Base-by-base conservation (phyloP, 2,113 vertebrate species). In the Chaetura pelagica region DNA sequence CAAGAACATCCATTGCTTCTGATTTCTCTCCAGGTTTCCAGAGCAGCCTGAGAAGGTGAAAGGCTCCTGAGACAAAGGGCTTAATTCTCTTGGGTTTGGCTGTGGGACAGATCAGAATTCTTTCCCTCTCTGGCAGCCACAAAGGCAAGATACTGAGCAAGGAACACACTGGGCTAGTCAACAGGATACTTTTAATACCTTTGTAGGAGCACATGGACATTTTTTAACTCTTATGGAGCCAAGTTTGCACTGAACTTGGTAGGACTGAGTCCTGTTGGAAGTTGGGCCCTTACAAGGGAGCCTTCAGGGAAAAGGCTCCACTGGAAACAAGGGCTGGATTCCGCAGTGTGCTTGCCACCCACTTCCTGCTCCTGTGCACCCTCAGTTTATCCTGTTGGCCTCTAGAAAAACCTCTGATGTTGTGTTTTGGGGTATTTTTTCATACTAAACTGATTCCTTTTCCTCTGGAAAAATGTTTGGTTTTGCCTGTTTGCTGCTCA, bases 41-140 rank as follows among this genome's bases (percentile, higher is more conserved):
- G 87, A 93, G 91, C 75, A 69, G 76, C 82, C 72, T 67, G 84
- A 77, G 64, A 95, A 97, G 94, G 89, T 95, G 75, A 96, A 96
- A 96, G 51, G 74, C 55, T 91, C 48, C 42, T n/a, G 55, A 95
- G 71, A 98, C 95, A 97, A 98, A 96, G 89, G 58, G 44, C 90
- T 93, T 66, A 48, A 27, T 96, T 97, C 48, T 90, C 87, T 9
- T 7, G 42, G 78, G 30, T 91, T 97, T 97, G 96, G 94, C 80
- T 0, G 1, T 14, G 93, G 80, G 76, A 91, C 92, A 95, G 88
- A 93, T 92, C 74, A 80, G 66, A 86, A 97, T 97, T 96, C 90
- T 93, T 97, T 97, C 84, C 84, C 82, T 95, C 61, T 85, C 91
- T 82, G 81, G 96, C 95, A 97, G 90, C n/a, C 46, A n/a, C 55